Base-by-base conservation (phyloP, 2,888 invertebrate species). In the Spialia ferax region DNA sequence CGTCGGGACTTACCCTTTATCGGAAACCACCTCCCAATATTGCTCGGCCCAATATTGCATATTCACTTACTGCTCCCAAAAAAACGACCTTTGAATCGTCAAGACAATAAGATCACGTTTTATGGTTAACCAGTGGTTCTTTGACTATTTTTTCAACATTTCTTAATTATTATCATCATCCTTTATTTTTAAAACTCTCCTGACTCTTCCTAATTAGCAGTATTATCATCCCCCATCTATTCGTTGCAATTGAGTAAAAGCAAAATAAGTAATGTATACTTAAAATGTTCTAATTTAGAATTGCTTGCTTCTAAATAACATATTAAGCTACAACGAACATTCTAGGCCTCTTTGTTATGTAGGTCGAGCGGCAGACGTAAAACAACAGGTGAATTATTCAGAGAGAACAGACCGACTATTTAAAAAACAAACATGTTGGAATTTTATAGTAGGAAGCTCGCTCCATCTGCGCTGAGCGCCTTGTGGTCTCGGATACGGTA, bases 381-480 rank as follows among this genome's bases (percentile, higher is more conserved):
- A 60, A 66, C 65, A 66, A 52, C 26, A 52, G 38, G 59, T 66
- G 59, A 66, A 66, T 66, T 60, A 66, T 66, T 66, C 60, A 66
- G 38, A 66, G 18, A 13, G 52, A 65, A 42, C 66, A 60, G 54
- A 66, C 66, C 66, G 42, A 60, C 66, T 60, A 61, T 66, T 66
- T 66, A 66, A 66, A 66, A 66, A 66, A 60, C 54, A 66, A 66
- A 66, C 66, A 66, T 66, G 66, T 45, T 29, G 60, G 66, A 66
- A 66, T 66, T 54, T 60, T 60, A 60, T 42, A 66, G 52, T 35
- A 60, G 7, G 57, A 35, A 26, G 26, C 29, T 22, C 23, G 56
- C 35, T 35, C 56, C 56, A 56, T 35, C 56, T 56, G 56, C 23
- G 35, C 23, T 15, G 32, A 35, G 20, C 20, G 35, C 56, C 35